phyloP scores from a whole-genome alignment of 2,888 invertebrate species.

The Thera obeliscata region DNA sequence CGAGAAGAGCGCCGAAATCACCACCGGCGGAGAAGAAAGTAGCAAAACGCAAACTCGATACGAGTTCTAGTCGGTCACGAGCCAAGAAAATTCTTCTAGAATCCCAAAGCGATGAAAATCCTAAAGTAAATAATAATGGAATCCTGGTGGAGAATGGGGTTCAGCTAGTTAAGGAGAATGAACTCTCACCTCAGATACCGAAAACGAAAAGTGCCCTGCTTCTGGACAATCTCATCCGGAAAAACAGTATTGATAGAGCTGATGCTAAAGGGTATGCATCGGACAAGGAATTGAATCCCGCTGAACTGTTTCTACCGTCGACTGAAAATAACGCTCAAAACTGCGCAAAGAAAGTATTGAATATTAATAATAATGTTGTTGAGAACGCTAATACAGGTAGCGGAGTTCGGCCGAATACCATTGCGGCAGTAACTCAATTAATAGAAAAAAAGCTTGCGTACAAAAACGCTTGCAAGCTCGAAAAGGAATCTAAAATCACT shows the following conservation, averaged over 20 bases:
- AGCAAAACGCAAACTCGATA: conserved; percentile 74
- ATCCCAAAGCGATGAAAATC: conserved; percentile 61
- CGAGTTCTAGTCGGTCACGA: conserved; percentile 51
- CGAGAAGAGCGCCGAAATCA: conserved; percentile 61
- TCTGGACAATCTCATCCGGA: conserved; percentile 83
- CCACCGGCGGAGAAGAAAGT: conserved; percentile 70
- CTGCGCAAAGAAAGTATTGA: conserved; percentile 73
- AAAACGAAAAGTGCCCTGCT: conserved; percentile 79
- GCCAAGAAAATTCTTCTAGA: conserved; percentile 66
- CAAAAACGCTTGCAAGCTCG: conserved; percentile 72
- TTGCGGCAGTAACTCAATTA: conserved; percentile 72
- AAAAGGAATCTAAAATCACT: conserved; percentile 72
- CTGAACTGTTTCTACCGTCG: conserved; percentile 75
- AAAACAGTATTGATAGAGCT: conserved; percentile 83
- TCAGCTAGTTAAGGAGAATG: conserved; percentile 53
- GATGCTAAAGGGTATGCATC: conserved; percentile 68
- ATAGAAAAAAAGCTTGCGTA: conserved; percentile 71
- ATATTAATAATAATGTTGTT: conserved; percentile 79
- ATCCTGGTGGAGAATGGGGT: conserved; percentile 41
- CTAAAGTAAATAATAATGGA: conserved; percentile 37
- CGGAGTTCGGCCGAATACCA: conserved; percentile 68
- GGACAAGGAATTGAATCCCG: conserved; percentile 72
- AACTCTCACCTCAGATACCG: conserved; percentile 58
- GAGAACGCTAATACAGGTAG: conserved; percentile 63
- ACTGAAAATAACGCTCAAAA: conserved; percentile 68